A percentile compares a stretch with the other conserved stretches of the same genome.
These are phyloP conservation scores for Fragum fragum DNA, from an alignment of 2,888 invertebrate genomes.

Conservation along the genomic window DNA sequence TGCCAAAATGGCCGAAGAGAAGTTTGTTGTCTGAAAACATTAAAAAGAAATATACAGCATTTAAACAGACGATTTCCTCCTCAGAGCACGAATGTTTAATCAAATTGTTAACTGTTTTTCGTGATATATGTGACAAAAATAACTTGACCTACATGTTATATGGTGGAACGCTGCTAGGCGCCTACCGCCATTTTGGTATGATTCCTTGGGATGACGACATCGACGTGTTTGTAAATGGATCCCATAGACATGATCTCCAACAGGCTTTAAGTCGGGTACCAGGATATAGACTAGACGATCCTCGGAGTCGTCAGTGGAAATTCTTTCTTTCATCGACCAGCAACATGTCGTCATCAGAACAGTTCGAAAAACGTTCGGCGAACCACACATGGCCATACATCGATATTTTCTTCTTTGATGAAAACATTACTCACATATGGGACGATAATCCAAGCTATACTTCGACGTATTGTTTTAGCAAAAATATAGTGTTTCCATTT, in stretches of 20 bases:
- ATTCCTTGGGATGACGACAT: constrained; percentile 75
- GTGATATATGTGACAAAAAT: constrained; percentile 29
- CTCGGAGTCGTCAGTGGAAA: constrained; percentile 66
- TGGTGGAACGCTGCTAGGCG: constrained; percentile 69
- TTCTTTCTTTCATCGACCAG: constrained; percentile 40
- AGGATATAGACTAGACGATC: constrained; percentile 43
- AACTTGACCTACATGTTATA: constrained; percentile 65
- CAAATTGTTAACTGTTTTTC: constrained; percentile 43
- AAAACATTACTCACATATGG: constrained; percentile 62
- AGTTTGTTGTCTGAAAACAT: constrained; percentile 31
- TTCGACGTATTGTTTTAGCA: constrained; percentile 41
- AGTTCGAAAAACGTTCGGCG: not conserved
- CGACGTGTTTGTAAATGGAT: constrained; percentile 64
- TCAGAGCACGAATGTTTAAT: constrained; percentile 37
- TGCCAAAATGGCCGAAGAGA: constrained; percentile 41
- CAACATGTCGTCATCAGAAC: not conserved
- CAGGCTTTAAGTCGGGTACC: constrained; percentile 30
- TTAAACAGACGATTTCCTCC: constrained; percentile 43
- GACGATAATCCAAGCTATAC: constrained; percentile 52
- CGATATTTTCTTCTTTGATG: constrained; percentile 55
- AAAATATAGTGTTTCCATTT: constrained; percentile 54
- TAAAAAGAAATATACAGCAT: constrained; percentile 45
- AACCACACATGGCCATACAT: constrained; percentile 58
- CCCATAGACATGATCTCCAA: constrained; percentile 44
- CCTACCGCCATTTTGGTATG: constrained; percentile 66